Conservation (phyloP, 2,797 vertebrate species). For the Centropyge bicolor region DNA sequence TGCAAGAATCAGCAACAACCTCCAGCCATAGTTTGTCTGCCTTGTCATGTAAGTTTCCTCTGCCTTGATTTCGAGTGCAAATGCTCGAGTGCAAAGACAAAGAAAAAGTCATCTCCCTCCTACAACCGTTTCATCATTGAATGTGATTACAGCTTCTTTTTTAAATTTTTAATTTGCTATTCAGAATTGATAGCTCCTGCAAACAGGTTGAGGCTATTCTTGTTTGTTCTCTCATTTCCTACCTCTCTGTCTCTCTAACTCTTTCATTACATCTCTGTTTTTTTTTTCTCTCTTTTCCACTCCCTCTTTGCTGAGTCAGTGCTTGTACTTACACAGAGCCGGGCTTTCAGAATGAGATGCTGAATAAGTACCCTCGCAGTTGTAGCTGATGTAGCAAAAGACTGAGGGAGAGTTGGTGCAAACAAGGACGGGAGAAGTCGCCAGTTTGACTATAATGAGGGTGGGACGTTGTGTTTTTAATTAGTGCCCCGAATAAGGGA, state of each 20-base stretch:
- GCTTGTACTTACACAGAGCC: constrained; percentile 44
- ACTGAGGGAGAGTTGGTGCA: constrained; percentile 27
- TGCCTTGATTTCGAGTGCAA: not conserved
- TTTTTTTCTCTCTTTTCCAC: not conserved
- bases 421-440: constrained; percentile 29
- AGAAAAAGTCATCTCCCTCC: constrained; percentile 30
- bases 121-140: constrained; percentile 23
- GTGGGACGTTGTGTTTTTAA: constrained; percentile 28
- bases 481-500: constrained; percentile 9
- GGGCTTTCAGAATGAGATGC: constrained; percentile 55
- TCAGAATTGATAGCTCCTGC: constrained; percentile 4
- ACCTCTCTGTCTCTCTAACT: constrained; percentile 13
- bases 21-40: constrained; percentile 6
- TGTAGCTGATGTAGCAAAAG: constrained; percentile 63
- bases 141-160: constrained; percentile 27
- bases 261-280: constrained; percentile 39
- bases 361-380: constrained; percentile 63
- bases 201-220: constrained; percentile 6
- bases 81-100: constrained; percentile 15
- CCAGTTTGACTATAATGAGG: constrained; percentile 49
- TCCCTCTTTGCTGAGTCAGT: constrained; percentile 66
- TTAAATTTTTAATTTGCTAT: constrained; percentile 32
- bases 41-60: constrained; percentile 4
- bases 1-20: constrained; percentile 55
- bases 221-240: constrained; percentile 34